A percentile compares a stretch with the other conserved stretches of the same genome.
Evolutionary conservation across 2,888 invertebrate genomes (phyloP).

Genomic region (Uloborus plumipes): DNA sequence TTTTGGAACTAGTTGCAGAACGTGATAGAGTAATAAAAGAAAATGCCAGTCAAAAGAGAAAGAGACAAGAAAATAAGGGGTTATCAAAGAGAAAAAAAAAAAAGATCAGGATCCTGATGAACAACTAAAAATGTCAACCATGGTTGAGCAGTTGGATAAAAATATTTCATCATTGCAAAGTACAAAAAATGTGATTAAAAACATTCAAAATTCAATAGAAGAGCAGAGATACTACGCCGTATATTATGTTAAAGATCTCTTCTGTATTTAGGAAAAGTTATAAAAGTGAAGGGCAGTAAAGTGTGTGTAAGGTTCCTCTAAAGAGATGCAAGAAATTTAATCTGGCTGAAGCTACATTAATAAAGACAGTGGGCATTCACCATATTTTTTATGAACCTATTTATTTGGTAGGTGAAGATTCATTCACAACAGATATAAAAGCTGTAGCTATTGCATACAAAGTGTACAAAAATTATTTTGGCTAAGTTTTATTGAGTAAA

Average conservation of each 20-base stretch:
- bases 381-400: slow-evolving; percentile 6
- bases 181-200: slow-evolving; percentile 5
- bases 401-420: not conserved
- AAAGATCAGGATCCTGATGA: slow-evolving; percentile 4
- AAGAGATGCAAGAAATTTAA: not conserved
- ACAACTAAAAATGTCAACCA: slow-evolving; percentile 1
- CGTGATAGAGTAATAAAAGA: slow-evolving; percentile 5
- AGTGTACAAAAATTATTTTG: not conserved
- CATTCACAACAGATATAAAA: slow-evolving; percentile 9
- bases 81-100: not conserved
- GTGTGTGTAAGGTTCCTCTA: slow-evolving; percentile 2
- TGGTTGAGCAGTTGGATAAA: slow-evolving; percentile 1
- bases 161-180: slow-evolving; percentile 1
- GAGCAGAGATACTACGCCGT: slow-evolving; percentile 10
- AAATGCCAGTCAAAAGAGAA: slow-evolving; percentile 9
- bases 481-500: not conserved
- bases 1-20: slow-evolving; percentile 3
- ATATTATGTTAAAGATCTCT: slow-evolving; percentile 8
- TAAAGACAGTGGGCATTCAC: slow-evolving; percentile 1
- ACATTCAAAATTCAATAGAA: slow-evolving; percentile 5
- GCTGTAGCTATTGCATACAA: slow-evolving; percentile 4
- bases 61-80: slow-evolving; percentile 8
- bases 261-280: slow-evolving; percentile 9
- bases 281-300: slow-evolving; percentile 1
- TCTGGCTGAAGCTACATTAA: not conserved